phyloP scores from a whole-genome alignment of 1,140 invertebrate species.

The Drosophila gunungcola region DNA sequence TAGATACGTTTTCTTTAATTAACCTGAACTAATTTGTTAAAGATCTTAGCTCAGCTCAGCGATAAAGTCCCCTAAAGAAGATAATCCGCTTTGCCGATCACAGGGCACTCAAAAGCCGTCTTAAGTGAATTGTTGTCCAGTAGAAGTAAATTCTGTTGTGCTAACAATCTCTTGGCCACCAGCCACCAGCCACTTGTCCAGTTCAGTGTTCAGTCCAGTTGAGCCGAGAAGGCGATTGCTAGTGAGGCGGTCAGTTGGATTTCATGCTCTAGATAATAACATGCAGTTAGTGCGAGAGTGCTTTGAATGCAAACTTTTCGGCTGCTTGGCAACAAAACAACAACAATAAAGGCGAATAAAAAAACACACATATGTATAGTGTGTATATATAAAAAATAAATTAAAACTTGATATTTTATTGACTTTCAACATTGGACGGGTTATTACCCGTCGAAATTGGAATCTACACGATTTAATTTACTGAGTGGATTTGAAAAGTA shows the following conservation, averaged over 20 bases:
- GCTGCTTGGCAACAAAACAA: conserved; percentile 44
- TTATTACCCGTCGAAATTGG: conserved; percentile 37
- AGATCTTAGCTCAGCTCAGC: too few relatives aligned
- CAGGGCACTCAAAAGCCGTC: conserved; percentile 41
- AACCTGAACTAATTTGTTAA: conserved; percentile 7
- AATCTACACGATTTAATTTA: conserved; percentile 51
- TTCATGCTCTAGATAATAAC: conserved; percentile 80
- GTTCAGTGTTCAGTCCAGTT: conserved; percentile 29
- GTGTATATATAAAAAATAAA: conserved; percentile 8
- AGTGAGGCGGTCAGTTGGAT: conserved; percentile 63
- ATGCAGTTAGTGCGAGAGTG: conserved; percentile 53
- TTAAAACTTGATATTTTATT: conserved; percentile 78
- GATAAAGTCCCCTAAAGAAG: conserved; percentile 6
- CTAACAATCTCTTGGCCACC: conserved; percentile 60
- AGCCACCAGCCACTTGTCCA: conserved; percentile 59
- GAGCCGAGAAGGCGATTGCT: conserved; percentile 22
- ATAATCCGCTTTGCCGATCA: conserved; percentile 11
- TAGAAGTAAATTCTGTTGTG: conserved; percentile 31
- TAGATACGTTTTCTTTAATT: background rate
- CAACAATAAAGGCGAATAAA: conserved; percentile 10
- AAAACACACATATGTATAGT: conserved; percentile 27
- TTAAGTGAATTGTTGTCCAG: conserved; percentile 3
- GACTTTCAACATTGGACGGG: conserved; percentile 60
- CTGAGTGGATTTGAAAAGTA: conserved; percentile 48
- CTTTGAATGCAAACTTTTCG: conserved; percentile 45